Conservation (phyloP, 2,888 invertebrate species). For the Trichogramma evanescens region DNA sequence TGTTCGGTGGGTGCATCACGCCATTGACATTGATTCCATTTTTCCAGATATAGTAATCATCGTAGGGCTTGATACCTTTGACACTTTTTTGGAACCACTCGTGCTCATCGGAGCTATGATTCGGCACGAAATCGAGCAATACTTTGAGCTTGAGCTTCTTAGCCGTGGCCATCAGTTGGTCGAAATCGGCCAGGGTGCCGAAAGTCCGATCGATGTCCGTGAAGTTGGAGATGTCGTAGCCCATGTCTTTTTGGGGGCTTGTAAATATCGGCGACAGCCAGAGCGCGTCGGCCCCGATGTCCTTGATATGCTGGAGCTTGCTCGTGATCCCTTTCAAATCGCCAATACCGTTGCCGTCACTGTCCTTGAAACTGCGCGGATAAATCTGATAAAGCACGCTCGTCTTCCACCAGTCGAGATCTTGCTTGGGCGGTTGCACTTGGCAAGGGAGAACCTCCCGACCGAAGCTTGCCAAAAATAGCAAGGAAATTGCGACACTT, state of each 20-base stretch:
- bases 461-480: too few species aligned
- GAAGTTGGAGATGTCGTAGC: conserved; percentile 70
- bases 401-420: conserved; percentile 73
- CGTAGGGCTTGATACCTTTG: conserved; percentile 53
- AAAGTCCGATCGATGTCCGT: conserved; percentile 61
- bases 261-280: conserved; percentile 70
- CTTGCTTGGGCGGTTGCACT: neutral
- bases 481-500: too few species aligned
- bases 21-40: conserved; percentile 47
- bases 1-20: conserved; percentile 42
- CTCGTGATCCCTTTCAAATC: conserved; percentile 51
- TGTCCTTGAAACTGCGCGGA: conserved; percentile 78
- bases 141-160: conserved; percentile 44
- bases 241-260: conserved; percentile 71
- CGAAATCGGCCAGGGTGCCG: conserved; percentile 65
- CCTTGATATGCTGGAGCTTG: conserved; percentile 57
- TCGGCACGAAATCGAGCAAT: conserved; percentile 47
- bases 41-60: conserved; percentile 70
- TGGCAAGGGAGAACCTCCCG: too few species aligned
- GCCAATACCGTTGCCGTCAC: conserved; percentile 49
- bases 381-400: conserved; percentile 79
- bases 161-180: conserved; percentile 53
- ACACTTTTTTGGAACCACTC: conserved; percentile 73
- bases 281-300: conserved; percentile 59
- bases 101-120: conserved; percentile 67